Percentiles rank a stretch among this genome's conserved stretches.
These are phyloP conservation scores for Caenorhabditis briggsae DNA, from an alignment of 1,140 invertebrate species.

Conservation along the genomic window DNA sequence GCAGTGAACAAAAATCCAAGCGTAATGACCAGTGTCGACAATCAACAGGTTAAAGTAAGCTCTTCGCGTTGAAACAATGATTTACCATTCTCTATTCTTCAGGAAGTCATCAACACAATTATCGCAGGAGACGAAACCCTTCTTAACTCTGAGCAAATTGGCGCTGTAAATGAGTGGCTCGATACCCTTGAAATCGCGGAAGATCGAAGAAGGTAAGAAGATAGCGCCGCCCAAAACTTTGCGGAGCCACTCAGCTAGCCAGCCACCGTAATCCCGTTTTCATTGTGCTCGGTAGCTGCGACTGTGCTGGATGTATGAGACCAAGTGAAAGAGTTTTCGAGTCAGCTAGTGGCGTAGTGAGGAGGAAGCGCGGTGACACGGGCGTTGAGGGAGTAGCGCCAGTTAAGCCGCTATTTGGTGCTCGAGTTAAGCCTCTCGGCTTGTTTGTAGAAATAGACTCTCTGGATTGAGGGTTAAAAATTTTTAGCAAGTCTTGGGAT, in stretches of 20 bases:
- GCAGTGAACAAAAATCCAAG: constrained; percentile 64
- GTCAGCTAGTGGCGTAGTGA: background rate
- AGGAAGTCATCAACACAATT: constrained; percentile 68
- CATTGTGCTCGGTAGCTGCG: background rate
- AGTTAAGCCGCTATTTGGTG: constrained; percentile 60
- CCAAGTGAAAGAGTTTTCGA: background rate
- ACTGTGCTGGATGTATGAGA: background rate
- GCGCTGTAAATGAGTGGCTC: constrained; percentile 67
- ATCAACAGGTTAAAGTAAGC: constrained; percentile 66
- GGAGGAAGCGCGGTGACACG: constrained; percentile 26
- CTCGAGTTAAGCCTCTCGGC: constrained; percentile 55
- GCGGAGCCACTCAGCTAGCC: constrained; percentile 29
- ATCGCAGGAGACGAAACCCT: constrained; percentile 65
- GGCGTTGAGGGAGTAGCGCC: constrained; percentile 17
- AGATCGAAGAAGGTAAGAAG: constrained; percentile 62
- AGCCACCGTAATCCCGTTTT: constrained; percentile 34
- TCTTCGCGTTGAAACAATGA: background rate
- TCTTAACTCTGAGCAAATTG: constrained; percentile 65
- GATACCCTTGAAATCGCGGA: constrained; percentile 62
- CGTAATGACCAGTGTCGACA: constrained; percentile 62
- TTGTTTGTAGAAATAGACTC: constrained; percentile 51
- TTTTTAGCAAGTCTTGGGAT: constrained; percentile 27
- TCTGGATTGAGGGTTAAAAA: constrained; percentile 4
- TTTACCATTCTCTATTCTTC: constrained; percentile 13
- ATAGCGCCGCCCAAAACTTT: constrained; percentile 12